phyloP scores from a whole-genome alignment of 2,113 vertebrate genomes.

The Marmota monax region DNA sequence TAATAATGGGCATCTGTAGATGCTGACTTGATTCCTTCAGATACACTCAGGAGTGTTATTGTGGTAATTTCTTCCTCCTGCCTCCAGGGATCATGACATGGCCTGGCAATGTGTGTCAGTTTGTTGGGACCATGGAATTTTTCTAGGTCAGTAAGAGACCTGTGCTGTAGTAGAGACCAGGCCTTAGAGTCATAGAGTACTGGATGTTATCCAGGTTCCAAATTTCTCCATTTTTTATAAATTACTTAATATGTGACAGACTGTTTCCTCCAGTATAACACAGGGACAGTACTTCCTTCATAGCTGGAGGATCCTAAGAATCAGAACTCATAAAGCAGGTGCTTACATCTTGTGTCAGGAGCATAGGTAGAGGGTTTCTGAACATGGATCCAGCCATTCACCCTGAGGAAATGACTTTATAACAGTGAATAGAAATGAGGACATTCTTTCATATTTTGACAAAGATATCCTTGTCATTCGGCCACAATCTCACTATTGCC shows the following conservation, averaged over 20 bases:
- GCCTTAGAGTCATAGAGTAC: neutral
- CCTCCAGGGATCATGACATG: too few relatives aligned
- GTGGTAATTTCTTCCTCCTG: neutral
- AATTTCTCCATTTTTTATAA: neutral
- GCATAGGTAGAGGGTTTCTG: neutral
- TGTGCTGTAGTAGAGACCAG: neutral
- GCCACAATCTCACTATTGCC: accelerated
- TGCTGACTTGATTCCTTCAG: too few relatives aligned
- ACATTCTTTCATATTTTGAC: accelerated
- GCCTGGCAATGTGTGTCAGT: neutral
- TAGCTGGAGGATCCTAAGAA: neutral
- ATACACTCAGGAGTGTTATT: too few relatives aligned
- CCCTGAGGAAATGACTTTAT: neutral
- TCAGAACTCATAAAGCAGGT: too few relatives aligned
- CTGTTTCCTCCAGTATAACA: neutral
- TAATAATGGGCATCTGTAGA: too few relatives aligned
- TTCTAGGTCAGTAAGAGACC: neutral
- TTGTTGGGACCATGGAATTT: neutral
- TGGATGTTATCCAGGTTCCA: neutral
- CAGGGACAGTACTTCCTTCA: neutral
- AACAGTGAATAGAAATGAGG: neutral
- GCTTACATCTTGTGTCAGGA: neutral
- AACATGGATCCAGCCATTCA: neutral
- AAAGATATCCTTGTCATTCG: accelerated
- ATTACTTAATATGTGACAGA: neutral